Percentiles rank a stretch among this genome's conserved stretches.
Evolutionary conservation across 2,888 invertebrate genomes (phyloP).

Genomic region (Autographa pulchrina): DNA sequence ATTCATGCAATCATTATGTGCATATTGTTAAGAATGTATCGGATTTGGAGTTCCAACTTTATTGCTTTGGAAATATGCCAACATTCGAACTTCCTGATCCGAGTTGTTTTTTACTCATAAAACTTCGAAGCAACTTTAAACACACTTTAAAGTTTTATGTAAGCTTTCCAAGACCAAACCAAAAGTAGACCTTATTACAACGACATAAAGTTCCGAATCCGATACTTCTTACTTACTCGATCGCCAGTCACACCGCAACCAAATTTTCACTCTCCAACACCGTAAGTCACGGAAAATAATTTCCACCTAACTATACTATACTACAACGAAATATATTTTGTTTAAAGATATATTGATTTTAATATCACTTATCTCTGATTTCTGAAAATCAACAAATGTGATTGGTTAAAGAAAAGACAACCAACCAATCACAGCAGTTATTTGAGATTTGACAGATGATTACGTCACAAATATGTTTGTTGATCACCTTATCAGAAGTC

Average conservation of each 20-base stretch:
- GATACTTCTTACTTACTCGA: constrained; percentile 11
- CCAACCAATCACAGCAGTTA: no score
- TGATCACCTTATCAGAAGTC: no score
- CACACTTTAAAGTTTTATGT: not conserved
- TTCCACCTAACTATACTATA: constrained; percentile 36
- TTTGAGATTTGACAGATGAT: no score
- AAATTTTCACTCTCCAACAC: constrained; percentile 26
- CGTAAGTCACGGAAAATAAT: constrained; percentile 29
- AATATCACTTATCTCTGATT: no score
- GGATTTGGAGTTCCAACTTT: constrained; percentile 34
- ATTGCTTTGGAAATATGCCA: not conserved
- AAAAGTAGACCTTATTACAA: constrained; percentile 14
- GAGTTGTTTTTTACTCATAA: not conserved
- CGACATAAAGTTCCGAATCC: constrained; percentile 31
- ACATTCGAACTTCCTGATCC: not conserved
- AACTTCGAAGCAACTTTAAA: not conserved
- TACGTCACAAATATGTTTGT: no score
- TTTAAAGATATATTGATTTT: constrained; percentile 24
- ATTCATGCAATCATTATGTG: constrained; percentile 11
- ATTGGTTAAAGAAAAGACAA: no score
- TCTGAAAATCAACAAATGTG: no score
- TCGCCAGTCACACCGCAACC: constrained; percentile 14
- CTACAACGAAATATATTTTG: constrained; percentile 32
- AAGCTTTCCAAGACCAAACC: constrained; percentile 3
- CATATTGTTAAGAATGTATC: constrained; percentile 10